Conservation (phyloP, 2,797 vertebrate species). For the Hydrophis major region DNA sequence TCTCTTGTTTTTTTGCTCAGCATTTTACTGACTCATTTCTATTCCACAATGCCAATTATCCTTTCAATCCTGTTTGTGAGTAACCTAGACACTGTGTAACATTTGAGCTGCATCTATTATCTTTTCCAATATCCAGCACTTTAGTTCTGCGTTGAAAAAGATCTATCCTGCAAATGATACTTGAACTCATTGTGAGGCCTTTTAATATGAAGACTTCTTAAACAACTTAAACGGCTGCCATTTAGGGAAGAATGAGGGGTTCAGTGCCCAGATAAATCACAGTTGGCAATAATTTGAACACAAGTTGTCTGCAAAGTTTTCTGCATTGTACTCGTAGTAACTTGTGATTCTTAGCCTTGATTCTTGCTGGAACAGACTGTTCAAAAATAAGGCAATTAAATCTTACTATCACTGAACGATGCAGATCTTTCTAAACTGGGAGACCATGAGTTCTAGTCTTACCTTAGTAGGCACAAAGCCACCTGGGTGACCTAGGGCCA, state of each 20-base stretch:
- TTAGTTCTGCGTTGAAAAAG: not conserved
- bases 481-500: not conserved
- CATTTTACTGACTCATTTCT: slow-evolving; percentile 24
- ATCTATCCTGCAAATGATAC: slow-evolving; percentile 28
- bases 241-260: not conserved
- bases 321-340: slow-evolving; percentile 49
- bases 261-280: slow-evolving; percentile 37
- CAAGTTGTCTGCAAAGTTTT: slow-evolving; percentile 49
- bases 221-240: slow-evolving; percentile 12
- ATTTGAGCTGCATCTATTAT: not conserved
- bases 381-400: slow-evolving; percentile 46
- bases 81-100: slow-evolving; percentile 24
- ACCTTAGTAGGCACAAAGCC: not conserved
- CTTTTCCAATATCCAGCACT: not conserved
- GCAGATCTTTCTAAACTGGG: not conserved
- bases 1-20: not conserved
- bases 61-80: slow-evolving; percentile 25
- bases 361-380: slow-evolving; percentile 30
- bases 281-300: slow-evolving; percentile 53
- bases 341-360: slow-evolving; percentile 41
- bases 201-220: slow-evolving; percentile 37
- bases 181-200: slow-evolving; percentile 42
- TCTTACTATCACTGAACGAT: slow-evolving; percentile 19
- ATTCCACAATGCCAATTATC: slow-evolving; percentile 47
- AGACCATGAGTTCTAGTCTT: not conserved